These are phyloP conservation scores for Scaptomyza tumidula DNA, from an alignment of 2,888 invertebrate genomes.

Conservation along the genomic window DNA sequence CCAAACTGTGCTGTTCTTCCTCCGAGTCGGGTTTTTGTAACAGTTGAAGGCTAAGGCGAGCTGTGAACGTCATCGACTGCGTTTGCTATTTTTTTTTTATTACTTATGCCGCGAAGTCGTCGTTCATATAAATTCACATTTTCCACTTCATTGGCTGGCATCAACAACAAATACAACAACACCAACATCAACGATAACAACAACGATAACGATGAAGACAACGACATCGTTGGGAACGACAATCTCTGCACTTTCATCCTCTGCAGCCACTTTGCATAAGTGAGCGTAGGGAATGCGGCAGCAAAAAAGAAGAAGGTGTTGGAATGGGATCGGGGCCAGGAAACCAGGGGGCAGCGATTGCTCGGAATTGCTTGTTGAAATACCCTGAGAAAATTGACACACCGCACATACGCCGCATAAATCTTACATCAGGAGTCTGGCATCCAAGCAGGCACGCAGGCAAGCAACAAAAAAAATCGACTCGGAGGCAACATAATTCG, in stretches of 20 bases:
- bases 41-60: constrained; percentile 2
- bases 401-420: constrained; percentile 64
- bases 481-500: constrained; percentile 55
- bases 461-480: background rate
- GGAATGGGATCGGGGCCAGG: background rate
- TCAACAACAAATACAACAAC: constrained; percentile 14
- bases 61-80: constrained; percentile 30
- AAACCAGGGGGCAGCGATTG: background rate
- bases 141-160: constrained; percentile 76
- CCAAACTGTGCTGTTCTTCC: background rate
- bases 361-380: constrained; percentile 19
- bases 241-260: constrained; percentile 55
- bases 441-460: background rate
- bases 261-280: constrained; percentile 69
- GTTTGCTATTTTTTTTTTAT: constrained; percentile 55
- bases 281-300: constrained; percentile 38
- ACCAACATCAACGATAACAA: constrained; percentile 25
- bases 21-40: background rate
- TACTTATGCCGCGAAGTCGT: constrained; percentile 73
- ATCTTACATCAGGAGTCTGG: constrained; percentile 39
- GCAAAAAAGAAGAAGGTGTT: background rate
- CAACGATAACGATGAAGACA: constrained; percentile 28
- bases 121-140: constrained; percentile 77
- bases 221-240: constrained; percentile 37
- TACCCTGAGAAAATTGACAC: constrained; percentile 66